Conservation (phyloP, 2,113 vertebrate genomes). For the Colossoma macropomum region DNA sequence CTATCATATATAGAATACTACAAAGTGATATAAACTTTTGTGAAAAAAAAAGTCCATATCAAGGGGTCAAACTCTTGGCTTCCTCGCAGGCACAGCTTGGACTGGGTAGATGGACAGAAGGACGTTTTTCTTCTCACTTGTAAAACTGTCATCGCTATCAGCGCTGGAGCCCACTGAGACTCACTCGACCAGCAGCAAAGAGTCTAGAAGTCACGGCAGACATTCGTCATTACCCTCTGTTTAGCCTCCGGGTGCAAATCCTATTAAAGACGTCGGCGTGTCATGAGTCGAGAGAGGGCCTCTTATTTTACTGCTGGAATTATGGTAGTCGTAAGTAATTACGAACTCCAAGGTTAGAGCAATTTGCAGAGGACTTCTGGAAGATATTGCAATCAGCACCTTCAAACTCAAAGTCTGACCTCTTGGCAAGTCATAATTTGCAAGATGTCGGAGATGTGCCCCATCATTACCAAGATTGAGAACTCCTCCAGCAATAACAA, state of each 20-base stretch:
- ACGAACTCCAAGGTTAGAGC: slow-evolving; percentile 47
- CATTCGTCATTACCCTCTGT: slow-evolving; percentile 46
- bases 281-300: background rate
- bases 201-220: slow-evolving; percentile 47
- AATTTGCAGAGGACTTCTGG: slow-evolving; percentile 57
- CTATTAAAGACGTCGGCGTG: slow-evolving; percentile 43
- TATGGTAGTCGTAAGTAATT: slow-evolving; percentile 47
- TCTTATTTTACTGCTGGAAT: slow-evolving; percentile 43
- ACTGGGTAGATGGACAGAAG: slow-evolving; percentile 7
- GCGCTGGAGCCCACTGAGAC: slow-evolving; percentile 31
- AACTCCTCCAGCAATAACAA: too few species aligned
- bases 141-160: slow-evolving; percentile 40
- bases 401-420: slow-evolving; percentile 35
- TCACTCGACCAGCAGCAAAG: slow-evolving; percentile 37
- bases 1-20: too few species aligned
- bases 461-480: background rate
- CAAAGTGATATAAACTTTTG: too few species aligned
- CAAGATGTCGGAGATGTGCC: background rate
- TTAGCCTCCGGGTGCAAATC: slow-evolving; percentile 40
- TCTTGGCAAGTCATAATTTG: slow-evolving; percentile 37
- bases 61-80: background rate
- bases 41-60: too few species aligned
- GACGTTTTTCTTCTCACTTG: background rate
- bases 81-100: background rate
- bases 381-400: slow-evolving; percentile 58